Conservation (phyloP, 2,888 invertebrate genomes). For the Daptonema setosum region DNA sequence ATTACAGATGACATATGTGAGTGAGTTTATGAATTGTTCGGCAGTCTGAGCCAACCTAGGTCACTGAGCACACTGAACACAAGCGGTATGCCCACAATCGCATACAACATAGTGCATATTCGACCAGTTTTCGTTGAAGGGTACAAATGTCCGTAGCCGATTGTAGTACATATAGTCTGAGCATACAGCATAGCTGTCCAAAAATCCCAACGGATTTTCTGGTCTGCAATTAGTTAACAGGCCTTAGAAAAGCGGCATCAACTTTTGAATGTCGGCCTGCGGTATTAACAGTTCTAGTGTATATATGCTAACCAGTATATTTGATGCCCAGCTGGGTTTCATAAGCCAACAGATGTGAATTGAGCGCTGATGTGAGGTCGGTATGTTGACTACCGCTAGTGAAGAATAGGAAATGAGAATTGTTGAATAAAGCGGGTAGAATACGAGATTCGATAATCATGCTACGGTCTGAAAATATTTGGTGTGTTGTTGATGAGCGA, state of each 20-base stretch:
- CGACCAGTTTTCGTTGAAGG: conserved; percentile 64
- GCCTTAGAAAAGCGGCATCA: too few species aligned
- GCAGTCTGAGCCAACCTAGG: background rate
- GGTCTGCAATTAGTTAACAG: too few species aligned
- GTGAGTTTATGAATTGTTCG: too few species aligned
- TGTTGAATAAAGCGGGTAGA: conserved; percentile 20
- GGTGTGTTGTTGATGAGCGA: too few species aligned
- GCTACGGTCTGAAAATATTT: conserved; percentile 13
- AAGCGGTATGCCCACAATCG: conserved; percentile 78
- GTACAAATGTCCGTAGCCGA: conserved; percentile 54
- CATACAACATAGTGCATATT: conserved; percentile 69
- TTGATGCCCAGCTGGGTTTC: conserved; percentile 18
- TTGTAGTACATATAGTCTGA: conserved; percentile 23
- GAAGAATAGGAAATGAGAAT: conserved; percentile 18
- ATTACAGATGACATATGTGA: too few species aligned
- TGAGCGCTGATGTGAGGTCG: conserved; percentile 10
- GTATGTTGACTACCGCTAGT: conserved; percentile 14
- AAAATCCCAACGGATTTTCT: conserved; percentile 23
- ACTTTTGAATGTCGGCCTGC: too few species aligned
- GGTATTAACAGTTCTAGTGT: too few species aligned
- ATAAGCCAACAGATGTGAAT: conserved; percentile 11
- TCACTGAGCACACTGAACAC: background rate
- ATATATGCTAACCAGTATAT: conserved; percentile 6
- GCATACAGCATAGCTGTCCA: conserved; percentile 26
- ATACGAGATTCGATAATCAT: conserved; percentile 12